Evolutionary conservation across 2,888 invertebrate genomes (phyloP), one percentile per base, ranked within the genome.

Genomic region (Amphipyra tragopoginis): DNA sequence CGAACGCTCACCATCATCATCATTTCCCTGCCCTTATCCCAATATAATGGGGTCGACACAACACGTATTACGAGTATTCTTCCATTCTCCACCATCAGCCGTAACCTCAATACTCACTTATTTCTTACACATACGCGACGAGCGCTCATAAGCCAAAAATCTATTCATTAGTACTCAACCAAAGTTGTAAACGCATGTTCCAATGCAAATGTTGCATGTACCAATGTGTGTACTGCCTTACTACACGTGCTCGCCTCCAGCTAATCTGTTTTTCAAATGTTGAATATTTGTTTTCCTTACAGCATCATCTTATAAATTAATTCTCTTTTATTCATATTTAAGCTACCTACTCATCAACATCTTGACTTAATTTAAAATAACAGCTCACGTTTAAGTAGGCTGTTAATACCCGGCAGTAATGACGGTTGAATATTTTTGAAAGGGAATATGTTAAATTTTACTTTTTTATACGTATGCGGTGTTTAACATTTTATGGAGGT

Each of bases 261-360:
- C 75, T 77, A 78, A 81, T 83, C 80, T 77, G 74, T 80, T 81
- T 81, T 72, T 68, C 70, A 70, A 75, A 77, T 72, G 55, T 63
- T 50, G 62, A 66, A 72, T 69, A 65, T 78, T 75, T 75, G 68
- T 65, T 74, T 74, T 57, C 58, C 53, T 64, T 52, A 62, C 54
- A 57, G 59, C 69, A 64, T 62, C 65, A 55, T 67, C 65, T 72
- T 56, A 70, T 56, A 65, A 69, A 75, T 73, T 79, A 73, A 81
- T 81, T 81, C 80, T 70, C 65, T 82, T 82, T 81, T 76, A 77
- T 79, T 75, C 72, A 77, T 79, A 79, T 71, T 82, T 67, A 72
- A 76, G 77, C 54, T 65, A 61, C 73, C 54, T 65, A 61, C 73
- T 72, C 79, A 66, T 76, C 73, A 73, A 63, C 65, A 72, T 65